phyloP scores from a whole-genome alignment of 2,797 vertebrate species.

The Ispidina lecontei region DNA sequence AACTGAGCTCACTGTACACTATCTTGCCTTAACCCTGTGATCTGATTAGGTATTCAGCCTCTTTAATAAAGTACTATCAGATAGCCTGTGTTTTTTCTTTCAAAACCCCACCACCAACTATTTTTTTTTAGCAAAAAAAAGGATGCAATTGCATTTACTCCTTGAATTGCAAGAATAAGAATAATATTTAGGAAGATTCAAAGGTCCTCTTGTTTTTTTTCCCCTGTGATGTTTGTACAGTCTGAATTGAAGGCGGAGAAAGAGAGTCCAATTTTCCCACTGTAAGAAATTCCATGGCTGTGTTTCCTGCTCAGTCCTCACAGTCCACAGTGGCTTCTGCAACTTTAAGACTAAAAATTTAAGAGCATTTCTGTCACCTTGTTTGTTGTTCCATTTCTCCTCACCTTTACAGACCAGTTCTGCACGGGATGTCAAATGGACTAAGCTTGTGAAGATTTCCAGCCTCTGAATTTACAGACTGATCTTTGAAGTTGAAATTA shows the following conservation, averaged over 20 bases:
- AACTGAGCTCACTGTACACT: not conserved
- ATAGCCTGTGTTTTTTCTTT: not conserved
- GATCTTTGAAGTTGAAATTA: not conserved
- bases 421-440: not conserved
- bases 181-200: not conserved
- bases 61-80: not conserved
- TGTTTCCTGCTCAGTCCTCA: not conserved
- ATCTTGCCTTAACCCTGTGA: not conserved
- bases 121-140: not conserved
- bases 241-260: not conserved
- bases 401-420: not conserved
- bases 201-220: not conserved
- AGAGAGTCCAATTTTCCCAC: not conserved
- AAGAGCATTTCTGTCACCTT: not conserved
- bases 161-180: not conserved
- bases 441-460: not conserved
- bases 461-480: not conserved
- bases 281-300: constrained; percentile 39
- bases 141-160: not conserved
- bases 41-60: not conserved
- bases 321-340: not conserved
- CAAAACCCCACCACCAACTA: not conserved
- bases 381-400: not conserved
- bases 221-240: not conserved
- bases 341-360: not conserved